phyloP scores from a whole-genome alignment of 1,140 invertebrate genomes.

The Asbolus verrucosus region DNA sequence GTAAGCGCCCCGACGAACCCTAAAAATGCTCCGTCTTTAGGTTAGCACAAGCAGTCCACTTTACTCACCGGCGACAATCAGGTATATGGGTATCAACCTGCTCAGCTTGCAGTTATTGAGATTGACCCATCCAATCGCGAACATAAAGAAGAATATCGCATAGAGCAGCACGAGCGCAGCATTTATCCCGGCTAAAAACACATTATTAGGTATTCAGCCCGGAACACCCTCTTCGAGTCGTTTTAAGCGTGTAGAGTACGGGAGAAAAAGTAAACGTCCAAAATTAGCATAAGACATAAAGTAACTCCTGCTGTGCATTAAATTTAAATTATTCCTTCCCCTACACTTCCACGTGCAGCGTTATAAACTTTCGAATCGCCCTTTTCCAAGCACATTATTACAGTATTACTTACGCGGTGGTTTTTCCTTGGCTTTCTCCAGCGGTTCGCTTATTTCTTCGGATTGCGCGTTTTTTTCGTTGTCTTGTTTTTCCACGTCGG shows the following conservation, averaged over 20 bases:
- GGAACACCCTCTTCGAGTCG: background rate
- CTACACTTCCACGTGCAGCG: background rate
- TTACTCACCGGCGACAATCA: conserved; percentile 60
- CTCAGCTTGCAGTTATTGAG: conserved; percentile 59
- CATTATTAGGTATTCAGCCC: conserved; percentile 10
- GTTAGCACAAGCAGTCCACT: no score
- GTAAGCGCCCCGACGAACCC: conserved; percentile 53
- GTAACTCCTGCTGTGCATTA: background rate
- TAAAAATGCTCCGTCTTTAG: no score
- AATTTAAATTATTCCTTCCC: conserved; percentile 5
- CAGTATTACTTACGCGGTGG: conserved; percentile 57
- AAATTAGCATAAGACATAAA: conserved; percentile 2
- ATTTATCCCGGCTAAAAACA: conserved; percentile 59
- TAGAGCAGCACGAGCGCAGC: conserved; percentile 59
- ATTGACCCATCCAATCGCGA: conserved; percentile 58
- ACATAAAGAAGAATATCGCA: conserved; percentile 57
- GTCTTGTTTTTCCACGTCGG: conserved; percentile 48
- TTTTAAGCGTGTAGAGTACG: background rate
- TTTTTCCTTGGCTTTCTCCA: conserved; percentile 58
- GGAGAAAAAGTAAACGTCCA: conserved; percentile 20
- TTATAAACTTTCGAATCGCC: background rate
- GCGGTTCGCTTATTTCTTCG: conserved; percentile 52
- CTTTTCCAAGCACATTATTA: conserved; percentile 2
- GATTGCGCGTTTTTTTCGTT: conserved; percentile 27
- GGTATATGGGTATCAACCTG: conserved; percentile 59